Percentiles rank a stretch among this genome's conserved stretches.
Evolutionary conservation across 2,888 invertebrate genomes (phyloP).

Genomic region (Coelopa pilipes): DNA sequence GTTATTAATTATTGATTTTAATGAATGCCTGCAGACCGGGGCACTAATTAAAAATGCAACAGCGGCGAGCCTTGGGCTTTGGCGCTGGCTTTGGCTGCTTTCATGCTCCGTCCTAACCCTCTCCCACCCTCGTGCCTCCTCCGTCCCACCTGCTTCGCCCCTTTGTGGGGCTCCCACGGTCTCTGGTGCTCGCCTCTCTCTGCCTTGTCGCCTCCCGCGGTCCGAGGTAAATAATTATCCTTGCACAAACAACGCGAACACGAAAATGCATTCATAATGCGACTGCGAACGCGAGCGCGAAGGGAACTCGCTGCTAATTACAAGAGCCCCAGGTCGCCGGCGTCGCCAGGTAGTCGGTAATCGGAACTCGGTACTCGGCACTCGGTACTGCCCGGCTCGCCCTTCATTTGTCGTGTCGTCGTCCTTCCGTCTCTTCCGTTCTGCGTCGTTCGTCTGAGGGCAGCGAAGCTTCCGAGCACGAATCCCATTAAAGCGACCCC

Average conservation of each 20-base stretch:
- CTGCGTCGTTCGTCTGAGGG: too few relatives aligned
- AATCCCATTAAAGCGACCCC: slow-evolving; percentile 31
- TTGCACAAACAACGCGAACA: slow-evolving; percentile 9
- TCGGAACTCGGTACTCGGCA: too few relatives aligned
- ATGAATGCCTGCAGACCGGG: too few relatives aligned
- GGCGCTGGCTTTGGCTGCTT: background rate
- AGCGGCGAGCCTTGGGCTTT: too few relatives aligned
- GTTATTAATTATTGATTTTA: too few relatives aligned
- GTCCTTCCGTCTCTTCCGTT: background rate
- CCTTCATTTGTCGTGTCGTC: slow-evolving; percentile 8
- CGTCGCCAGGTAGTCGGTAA: background rate
- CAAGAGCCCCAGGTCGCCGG: background rate
- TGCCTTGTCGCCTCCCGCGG: background rate
- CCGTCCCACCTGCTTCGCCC: too few relatives aligned
- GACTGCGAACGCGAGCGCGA: background rate
- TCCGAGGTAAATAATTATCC: slow-evolving; percentile 19
- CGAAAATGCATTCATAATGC: slow-evolving; percentile 28
- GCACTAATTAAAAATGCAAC: too few relatives aligned
- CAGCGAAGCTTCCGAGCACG: too few relatives aligned
- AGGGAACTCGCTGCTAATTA: slow-evolving; percentile 19
- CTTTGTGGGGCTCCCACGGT: too few relatives aligned
- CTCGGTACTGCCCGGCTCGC: too few relatives aligned
- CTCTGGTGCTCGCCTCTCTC: too few relatives aligned
- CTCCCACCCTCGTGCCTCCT: too few relatives aligned
- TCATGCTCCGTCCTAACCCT: background rate